Conservation (phyloP, 2,797 vertebrate species). For the Fistularia tabacaria region DNA sequence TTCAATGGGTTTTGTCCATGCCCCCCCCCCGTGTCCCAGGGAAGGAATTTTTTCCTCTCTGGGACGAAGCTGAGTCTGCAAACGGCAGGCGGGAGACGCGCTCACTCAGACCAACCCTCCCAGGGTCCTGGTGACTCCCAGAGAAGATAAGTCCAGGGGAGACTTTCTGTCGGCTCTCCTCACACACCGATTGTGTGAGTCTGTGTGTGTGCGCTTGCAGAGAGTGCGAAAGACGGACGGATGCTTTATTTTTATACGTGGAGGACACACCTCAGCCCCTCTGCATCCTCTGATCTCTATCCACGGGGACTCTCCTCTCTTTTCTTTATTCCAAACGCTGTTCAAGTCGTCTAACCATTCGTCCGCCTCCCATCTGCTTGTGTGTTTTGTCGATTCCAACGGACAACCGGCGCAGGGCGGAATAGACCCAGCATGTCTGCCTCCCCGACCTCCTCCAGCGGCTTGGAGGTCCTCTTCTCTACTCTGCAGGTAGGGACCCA, state of each 20-base stretch:
- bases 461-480: constrained; percentile 85
- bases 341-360: neutral
- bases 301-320: neutral
- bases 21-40: neutral
- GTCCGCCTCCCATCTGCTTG: neutral
- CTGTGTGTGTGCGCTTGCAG: constrained; percentile 1
- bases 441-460: constrained; percentile 73
- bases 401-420: constrained; percentile 14
- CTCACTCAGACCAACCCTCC: neutral
- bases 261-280: neutral
- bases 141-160: constrained; percentile 11
- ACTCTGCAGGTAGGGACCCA: constrained; percentile 85
- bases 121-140: constrained; percentile 6
- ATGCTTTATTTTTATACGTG: constrained; percentile 22
- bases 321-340: neutral
- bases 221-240: constrained; percentile 15
- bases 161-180: constrained; percentile 8
- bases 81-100: neutral
- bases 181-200: neutral
- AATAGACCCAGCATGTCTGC: constrained; percentile 75
- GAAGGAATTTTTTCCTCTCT: no score
- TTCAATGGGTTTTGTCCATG: neutral
- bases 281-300: constrained; percentile 3
- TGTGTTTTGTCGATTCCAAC: constrained; percentile 6
- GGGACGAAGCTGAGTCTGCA: no score